These are phyloP conservation scores for Mionectes olivaceus DNA, from an alignment of 2,797 vertebrate species.

Conservation along the genomic window DNA sequence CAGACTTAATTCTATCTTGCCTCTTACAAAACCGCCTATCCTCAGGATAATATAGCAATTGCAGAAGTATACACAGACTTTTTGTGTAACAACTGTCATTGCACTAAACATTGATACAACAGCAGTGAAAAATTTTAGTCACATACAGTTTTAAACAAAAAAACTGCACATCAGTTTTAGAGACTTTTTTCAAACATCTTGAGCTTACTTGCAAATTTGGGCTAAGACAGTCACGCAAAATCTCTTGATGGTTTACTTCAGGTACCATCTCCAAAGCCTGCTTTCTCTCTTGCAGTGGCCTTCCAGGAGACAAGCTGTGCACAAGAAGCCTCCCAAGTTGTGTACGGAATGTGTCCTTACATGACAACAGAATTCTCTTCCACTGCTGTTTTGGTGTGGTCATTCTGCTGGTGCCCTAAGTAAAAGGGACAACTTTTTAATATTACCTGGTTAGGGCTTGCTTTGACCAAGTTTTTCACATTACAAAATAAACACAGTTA, in stretches of 20 bases:
- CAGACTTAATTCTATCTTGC: neutral
- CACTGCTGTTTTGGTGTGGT: slow-evolving; percentile 89
- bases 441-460: neutral
- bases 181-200: neutral
- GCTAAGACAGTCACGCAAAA: slow-evolving; percentile 93
- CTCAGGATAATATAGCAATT: neutral
- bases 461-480: neutral
- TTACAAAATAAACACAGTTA: neutral
- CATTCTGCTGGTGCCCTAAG: slow-evolving; percentile 79
- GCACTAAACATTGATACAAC: neutral
- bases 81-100: neutral
- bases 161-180: neutral
- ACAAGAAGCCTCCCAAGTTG: slow-evolving; percentile 94
- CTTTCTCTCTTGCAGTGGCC: slow-evolving; percentile 84
- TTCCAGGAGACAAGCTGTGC: slow-evolving; percentile 87
- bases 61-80: neutral
- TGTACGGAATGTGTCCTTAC: slow-evolving; percentile 90
- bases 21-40: neutral
- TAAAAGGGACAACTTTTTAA: neutral
- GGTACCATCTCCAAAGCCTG: slow-evolving; percentile 87
- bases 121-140: neutral
- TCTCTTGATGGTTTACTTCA: slow-evolving; percentile 89
- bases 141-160: neutral
- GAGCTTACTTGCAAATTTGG: slow-evolving; percentile 88
- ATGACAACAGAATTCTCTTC: slow-evolving; percentile 90